Evolutionary conservation across 2,888 invertebrate species (phyloP).

Genomic region (Orthonychiurus folsomi): DNA sequence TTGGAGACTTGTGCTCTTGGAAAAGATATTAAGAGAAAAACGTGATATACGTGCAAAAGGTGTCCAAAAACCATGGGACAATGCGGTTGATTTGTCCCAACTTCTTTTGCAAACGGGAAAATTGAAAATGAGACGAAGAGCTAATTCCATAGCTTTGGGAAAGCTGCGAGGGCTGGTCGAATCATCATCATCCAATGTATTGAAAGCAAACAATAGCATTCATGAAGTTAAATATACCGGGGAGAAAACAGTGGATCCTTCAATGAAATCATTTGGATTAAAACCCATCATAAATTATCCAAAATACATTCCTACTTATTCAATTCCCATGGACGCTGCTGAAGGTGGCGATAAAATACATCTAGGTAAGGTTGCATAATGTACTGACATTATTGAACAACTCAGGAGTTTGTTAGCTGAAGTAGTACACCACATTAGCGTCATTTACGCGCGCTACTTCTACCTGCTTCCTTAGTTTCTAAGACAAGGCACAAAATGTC

Average conservation of each 20-base stretch:
- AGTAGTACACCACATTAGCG: too few relatives aligned
- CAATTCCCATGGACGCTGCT: background rate
- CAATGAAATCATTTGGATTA: too few relatives aligned
- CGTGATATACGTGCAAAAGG: constrained; percentile 21
- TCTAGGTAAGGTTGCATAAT: too few relatives aligned
- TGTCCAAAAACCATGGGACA: constrained; percentile 31
- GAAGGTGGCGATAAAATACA: too few relatives aligned
- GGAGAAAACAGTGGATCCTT: background rate
- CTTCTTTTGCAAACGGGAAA: constrained; percentile 14
- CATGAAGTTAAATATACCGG: background rate
- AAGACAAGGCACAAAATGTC: too few relatives aligned
- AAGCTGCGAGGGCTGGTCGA: background rate
- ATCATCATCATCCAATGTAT: constrained; percentile 20
- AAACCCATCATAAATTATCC: constrained; percentile 31
- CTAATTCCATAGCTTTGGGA: background rate
- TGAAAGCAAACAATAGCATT: background rate
- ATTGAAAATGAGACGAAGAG: background rate
- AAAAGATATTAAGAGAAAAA: constrained; percentile 29
- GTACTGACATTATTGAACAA: too few relatives aligned
- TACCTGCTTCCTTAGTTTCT: too few relatives aligned
- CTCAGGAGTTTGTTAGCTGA: too few relatives aligned
- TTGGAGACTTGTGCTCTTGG: constrained; percentile 32
- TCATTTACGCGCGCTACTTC: too few relatives aligned
- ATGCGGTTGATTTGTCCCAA: background rate
- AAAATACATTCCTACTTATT: constrained; percentile 36